Evolutionary conservation across 2,797 vertebrate species (phyloP), one percentile per base, ranked within the genome.

Genomic region (Momotus momota): DNA sequence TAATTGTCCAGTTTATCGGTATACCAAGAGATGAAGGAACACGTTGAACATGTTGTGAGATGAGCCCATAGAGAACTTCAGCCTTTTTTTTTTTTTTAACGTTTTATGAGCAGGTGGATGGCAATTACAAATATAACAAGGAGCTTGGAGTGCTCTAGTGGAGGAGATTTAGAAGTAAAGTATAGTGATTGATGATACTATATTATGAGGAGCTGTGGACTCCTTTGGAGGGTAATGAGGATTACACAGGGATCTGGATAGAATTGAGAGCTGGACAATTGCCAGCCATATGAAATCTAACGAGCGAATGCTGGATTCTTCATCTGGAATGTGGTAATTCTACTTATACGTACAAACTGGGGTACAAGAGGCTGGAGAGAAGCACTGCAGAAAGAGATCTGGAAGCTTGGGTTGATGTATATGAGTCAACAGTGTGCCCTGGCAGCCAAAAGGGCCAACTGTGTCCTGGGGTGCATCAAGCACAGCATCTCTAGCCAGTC

Each of bases 401-500:
- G 14, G 20, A 29, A 3, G 3, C 40, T 15, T 54, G 49, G 5
- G 7, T 19, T 49, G 25, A 29, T 51, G 49, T 25, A 51, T 51
- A 51, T 51, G 49, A 51, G 49, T 29, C 51, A 52, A 27, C 16
- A 52, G 16, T 52, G 51, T 52, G 51, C 16, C 27, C 27, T 52
- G 51, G 51, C 26, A 52, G 51, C 16, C 51, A 52, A 29, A 29
- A 18, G 27, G 26, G 9, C 27, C 51, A 52, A 52, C 16, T 27
- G 17, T 52, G 22, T 38, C 38, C 67, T 52, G 27, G 5, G 2
- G 7, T n/a, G 12, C 65, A 29, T 41, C 38, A 62, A 62, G 12
- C 7, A 41, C 38, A 62, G 26, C 60, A 62, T 41, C 0, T 0
- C 14, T 22, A 9, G 12, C 16, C 1, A 2, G 10, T 23, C 0